Evolutionary conservation across 2,113 vertebrate species (phyloP).

Genomic region (Pachyramphus minor): DNA sequence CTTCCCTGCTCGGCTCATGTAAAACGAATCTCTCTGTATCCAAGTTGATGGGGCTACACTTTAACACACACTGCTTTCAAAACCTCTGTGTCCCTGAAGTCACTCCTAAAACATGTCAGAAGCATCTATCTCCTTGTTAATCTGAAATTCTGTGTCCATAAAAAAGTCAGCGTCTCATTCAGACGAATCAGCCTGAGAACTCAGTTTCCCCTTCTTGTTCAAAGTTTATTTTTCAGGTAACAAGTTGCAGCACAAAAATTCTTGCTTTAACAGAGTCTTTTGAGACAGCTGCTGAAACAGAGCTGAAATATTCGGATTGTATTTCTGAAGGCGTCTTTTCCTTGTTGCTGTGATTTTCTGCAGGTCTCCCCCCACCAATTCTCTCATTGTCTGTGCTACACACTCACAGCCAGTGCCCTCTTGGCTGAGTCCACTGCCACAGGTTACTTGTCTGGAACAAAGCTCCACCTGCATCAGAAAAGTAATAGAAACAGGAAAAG

Average conservation of each 20-base stretch:
- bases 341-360: not conserved
- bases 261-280: not conserved
- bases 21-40: not conserved
- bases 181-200: not conserved
- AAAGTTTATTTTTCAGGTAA: slow-evolving; percentile 29
- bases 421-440: not conserved
- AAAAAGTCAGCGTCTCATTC: not conserved
- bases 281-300: not conserved
- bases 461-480: not conserved
- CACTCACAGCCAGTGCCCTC: not conserved
- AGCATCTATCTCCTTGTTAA: not conserved
- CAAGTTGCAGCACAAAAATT: not conserved
- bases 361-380: not conserved
- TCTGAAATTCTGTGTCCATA: not conserved
- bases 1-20: not conserved
- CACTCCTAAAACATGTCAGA: not conserved
- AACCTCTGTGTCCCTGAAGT: not conserved
- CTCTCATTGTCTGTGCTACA: not conserved
- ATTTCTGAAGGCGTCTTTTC: not conserved
- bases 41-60: not conserved
- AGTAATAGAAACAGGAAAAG: not conserved
- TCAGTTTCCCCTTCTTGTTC: not conserved
- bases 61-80: not conserved
- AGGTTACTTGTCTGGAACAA: not conserved
- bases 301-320: not conserved